Evolutionary conservation across 2,888 invertebrate genomes (phyloP), one percentile per base, ranked within the genome.

Genomic region (Baronia brevicornis): DNA sequence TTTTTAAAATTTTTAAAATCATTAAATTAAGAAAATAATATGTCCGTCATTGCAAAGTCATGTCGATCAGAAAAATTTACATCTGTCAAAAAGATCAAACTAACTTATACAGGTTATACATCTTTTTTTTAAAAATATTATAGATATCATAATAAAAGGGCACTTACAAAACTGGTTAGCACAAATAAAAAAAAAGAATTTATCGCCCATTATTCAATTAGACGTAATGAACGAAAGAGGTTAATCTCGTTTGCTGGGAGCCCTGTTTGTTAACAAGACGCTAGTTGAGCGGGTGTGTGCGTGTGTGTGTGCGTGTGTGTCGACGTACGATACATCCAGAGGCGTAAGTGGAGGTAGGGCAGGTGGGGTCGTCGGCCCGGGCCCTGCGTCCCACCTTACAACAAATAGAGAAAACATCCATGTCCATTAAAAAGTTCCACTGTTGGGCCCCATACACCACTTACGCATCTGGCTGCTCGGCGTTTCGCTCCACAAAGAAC

Each of bases 261-360:
- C 57, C 51, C 61, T 67, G 65, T 68, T 64, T 61, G 60, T 65
- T 61, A 68, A 61, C 65, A 60, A 52, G 46, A 46, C 51, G 52
- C 51, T 40, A 45, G 38, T 44, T 43, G 43, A 47, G 45, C 49
- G 43, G 46, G 56, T 54, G 49, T 55, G 52, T 57, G 44, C 61
- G 57, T 38, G 44, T 43, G 43, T 48, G 44, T 48, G 41, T 46
- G 55, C 53, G 48, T 55, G 54, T 56, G 44, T 61, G 57, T 59
- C 61, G 62, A 84, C 84, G 73, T 85, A 85, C 85, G 85, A 82
- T 85, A 84, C 84, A 85, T 84, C 85, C 85, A 85, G 78, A 85
- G 79, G 75, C 85, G 85, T 75, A 84, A 84, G 82, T 84, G 85
- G 74, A 85, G 84, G 65, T 82, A 85, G 64, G 85, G 84, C 84